A percentile compares a stretch with the other conserved stretches of the same genome.
Conservation (phyloP, 1,140 invertebrate species). For the Temnothorax nylanderi region DNA sequence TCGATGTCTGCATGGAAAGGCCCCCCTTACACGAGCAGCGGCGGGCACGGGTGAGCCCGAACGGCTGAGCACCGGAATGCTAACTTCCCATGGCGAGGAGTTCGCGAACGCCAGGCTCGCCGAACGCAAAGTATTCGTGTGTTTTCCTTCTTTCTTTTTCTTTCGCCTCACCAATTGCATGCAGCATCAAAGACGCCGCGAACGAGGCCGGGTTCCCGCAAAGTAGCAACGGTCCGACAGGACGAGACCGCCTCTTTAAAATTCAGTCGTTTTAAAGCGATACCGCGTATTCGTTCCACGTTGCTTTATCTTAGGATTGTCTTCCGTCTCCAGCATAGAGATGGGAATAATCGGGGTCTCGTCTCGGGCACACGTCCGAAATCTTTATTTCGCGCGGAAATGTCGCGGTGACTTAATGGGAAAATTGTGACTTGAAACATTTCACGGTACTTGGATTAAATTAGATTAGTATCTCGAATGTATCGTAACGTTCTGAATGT, state of each 20-base stretch:
- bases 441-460: slow-evolving; percentile 8
- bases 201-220: slow-evolving; percentile 48
- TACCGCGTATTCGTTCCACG: neutral
- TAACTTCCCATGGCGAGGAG: slow-evolving; percentile 79
- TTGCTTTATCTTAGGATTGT: neutral
- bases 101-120: slow-evolving; percentile 32
- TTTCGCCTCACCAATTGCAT: neutral
- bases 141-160: neutral
- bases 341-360: neutral
- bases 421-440: neutral
- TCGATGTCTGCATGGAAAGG: slow-evolving; percentile 77
- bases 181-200: slow-evolving; percentile 51
- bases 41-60: slow-evolving; percentile 25
- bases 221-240: neutral
- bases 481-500: neutral
- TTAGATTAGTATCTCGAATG: slow-evolving; percentile 6
- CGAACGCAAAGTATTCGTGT: slow-evolving; percentile 56
- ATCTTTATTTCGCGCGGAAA: neutral
- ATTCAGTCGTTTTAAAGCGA: neutral
- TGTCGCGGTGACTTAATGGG: neutral
- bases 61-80: slow-evolving; percentile 77
- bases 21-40: slow-evolving; percentile 57
- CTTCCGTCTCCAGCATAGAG: neutral
- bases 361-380: neutral
- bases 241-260: slow-evolving; percentile 2